A percentile compares a stretch with the other conserved stretches of the same genome.
Evolutionary conservation across 2,113 vertebrate species (phyloP).

Genomic region (Lampris megalopsis): DNA sequence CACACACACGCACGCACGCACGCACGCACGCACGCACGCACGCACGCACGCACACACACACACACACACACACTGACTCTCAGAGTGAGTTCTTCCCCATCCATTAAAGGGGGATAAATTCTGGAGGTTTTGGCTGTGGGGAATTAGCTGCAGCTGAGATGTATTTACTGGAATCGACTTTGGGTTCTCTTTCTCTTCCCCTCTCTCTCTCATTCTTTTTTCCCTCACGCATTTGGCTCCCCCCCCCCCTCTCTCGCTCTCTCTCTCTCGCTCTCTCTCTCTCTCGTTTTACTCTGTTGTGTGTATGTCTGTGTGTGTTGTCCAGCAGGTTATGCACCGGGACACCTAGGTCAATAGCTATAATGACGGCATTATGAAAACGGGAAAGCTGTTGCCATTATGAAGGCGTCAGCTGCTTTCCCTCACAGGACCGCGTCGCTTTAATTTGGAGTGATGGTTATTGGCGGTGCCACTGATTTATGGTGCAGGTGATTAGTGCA

Average conservation of each 20-base stretch:
- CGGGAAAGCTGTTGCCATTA: constrained; percentile 45
- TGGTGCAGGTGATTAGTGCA: constrained; percentile 67
- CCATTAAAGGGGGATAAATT: constrained; percentile 65
- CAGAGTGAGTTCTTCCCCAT: constrained; percentile 58
- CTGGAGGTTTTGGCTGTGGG: constrained; percentile 33
- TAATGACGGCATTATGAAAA: constrained; percentile 54
- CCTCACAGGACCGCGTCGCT: constrained; percentile 48
- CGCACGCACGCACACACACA: constrained; percentile 36
- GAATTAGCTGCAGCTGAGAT: constrained; percentile 66
- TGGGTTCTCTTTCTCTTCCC: constrained; percentile 41
- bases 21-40: no score
- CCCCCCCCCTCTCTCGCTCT: neutral
- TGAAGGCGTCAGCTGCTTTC: constrained; percentile 73
- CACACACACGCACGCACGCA: no score
- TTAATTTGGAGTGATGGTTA: constrained; percentile 73
- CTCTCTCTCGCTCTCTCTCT: neutral
- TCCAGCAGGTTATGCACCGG: constrained; percentile 38
- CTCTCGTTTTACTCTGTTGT: neutral
- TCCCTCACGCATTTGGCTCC: neutral
- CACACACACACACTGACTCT: constrained; percentile 45
- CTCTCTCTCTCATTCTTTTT: constrained; percentile 27
- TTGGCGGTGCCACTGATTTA: constrained; percentile 64
- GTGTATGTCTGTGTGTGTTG: constrained; percentile 12
- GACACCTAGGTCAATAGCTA: constrained; percentile 60
- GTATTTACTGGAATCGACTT: constrained; percentile 74